Percentiles rank a stretch among this genome's conserved stretches.
These are phyloP conservation scores for Leptinotarsa tumamoca DNA, from an alignment of 2,888 invertebrate genomes.

Conservation along the genomic window DNA sequence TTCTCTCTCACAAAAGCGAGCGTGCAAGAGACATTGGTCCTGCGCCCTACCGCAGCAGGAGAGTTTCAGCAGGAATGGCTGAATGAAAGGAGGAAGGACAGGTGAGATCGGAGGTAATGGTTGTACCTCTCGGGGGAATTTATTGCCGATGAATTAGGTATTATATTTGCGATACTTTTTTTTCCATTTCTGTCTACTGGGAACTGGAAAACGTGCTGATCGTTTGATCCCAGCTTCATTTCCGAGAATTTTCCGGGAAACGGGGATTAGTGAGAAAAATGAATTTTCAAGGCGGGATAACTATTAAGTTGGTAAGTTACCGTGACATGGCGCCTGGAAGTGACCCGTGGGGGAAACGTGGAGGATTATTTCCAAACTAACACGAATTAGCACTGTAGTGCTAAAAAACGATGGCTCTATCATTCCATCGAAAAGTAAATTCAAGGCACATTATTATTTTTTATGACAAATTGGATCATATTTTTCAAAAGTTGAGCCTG, in stretches of 20 bases:
- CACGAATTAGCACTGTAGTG: too few relatives aligned
- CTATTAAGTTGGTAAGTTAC: neutral
- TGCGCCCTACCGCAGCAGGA: slow-evolving; percentile 29
- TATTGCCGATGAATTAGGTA: slow-evolving; percentile 30
- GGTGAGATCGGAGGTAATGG: slow-evolving; percentile 33
- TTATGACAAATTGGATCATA: too few relatives aligned
- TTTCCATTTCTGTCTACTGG: slow-evolving; percentile 14
- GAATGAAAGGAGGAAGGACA: slow-evolving; percentile 29
- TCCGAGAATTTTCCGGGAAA: slow-evolving; percentile 1
- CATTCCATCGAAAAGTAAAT: too few relatives aligned
- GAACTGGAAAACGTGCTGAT: slow-evolving; percentile 3
- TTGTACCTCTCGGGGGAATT: slow-evolving; percentile 25
- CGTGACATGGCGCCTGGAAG: neutral
- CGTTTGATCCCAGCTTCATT: neutral
- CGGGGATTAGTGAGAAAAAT: neutral
- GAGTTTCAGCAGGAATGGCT: slow-evolving; percentile 33
- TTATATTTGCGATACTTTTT: slow-evolving; percentile 21
- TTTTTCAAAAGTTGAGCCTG: too few relatives aligned
- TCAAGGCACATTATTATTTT: too few relatives aligned
- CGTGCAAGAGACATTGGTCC: slow-evolving; percentile 22
- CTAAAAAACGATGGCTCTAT: too few relatives aligned
- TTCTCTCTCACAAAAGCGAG: slow-evolving; percentile 10
- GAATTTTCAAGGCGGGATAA: neutral
- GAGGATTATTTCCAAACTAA: too few relatives aligned
- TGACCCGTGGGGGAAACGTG: too few relatives aligned